These are phyloP conservation scores for Cygnus olor DNA, from an alignment of 2,797 vertebrate genomes.

Conservation along the genomic window DNA sequence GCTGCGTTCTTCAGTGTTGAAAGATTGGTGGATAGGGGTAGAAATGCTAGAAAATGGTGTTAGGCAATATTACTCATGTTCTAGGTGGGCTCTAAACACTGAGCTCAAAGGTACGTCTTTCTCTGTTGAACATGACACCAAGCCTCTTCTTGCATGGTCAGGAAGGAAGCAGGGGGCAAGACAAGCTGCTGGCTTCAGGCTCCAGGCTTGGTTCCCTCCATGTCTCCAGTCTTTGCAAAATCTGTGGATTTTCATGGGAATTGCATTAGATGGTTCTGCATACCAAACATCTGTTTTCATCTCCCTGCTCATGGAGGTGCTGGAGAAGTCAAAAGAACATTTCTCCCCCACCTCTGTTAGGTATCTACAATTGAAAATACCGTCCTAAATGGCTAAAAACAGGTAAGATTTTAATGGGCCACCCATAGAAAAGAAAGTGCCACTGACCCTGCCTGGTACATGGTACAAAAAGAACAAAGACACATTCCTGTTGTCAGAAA, in stretches of 20 bases:
- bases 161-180: neutral
- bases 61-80: neutral
- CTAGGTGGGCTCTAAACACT: neutral
- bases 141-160: neutral
- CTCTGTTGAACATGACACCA: neutral
- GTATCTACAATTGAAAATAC: neutral
- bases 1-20: neutral
- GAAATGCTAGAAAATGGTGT: neutral
- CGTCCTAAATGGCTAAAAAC: neutral
- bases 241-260: neutral
- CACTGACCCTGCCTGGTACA: neutral
- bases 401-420: neutral
- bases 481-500: neutral
- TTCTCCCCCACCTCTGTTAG: neutral
- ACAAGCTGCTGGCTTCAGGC: neutral
- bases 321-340: neutral
- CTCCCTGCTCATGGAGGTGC: neutral
- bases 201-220: neutral
- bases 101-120: neutral
- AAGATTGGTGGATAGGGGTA: rapidly evolving
- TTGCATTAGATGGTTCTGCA: neutral
- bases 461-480: neutral
- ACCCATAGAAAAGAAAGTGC: neutral
- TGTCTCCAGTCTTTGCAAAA: neutral
- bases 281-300: neutral